Evolutionary conservation across 2,888 invertebrate genomes (phyloP).

Genomic region (Sturmia bella): DNA sequence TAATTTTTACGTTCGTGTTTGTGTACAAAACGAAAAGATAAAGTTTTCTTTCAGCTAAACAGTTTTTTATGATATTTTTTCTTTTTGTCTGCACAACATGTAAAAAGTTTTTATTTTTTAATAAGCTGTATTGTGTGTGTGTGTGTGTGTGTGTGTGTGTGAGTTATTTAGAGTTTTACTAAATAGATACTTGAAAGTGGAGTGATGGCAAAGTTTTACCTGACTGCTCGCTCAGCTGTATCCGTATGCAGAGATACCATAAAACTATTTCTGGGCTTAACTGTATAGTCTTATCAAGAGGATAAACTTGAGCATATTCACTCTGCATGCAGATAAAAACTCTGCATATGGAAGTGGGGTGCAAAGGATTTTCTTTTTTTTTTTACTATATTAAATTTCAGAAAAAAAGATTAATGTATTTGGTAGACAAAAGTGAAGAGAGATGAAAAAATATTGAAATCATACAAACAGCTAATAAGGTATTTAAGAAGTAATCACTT

Average conservation of each 20-base stretch:
- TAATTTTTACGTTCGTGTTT: slow-evolving; percentile 20
- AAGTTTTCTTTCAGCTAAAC: slow-evolving; percentile 33
- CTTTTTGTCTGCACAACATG: slow-evolving; percentile 20
- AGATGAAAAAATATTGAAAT: background rate
- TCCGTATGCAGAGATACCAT: slow-evolving; percentile 53
- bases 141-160: slow-evolving; percentile 36
- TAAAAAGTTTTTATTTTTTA: slow-evolving; percentile 55
- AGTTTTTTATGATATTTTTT: background rate
- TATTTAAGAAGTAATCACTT: slow-evolving; percentile 36
- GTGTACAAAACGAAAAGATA: slow-evolving; percentile 48
- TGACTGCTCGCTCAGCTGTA: slow-evolving; percentile 8
- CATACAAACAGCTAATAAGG: slow-evolving; percentile 29
- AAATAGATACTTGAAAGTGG: slow-evolving; percentile 27
- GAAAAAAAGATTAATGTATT: background rate
- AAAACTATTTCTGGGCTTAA: slow-evolving; percentile 60
- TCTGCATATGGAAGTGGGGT: background rate
- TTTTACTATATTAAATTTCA: background rate
- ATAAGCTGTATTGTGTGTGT: slow-evolving; percentile 49
- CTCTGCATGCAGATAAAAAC: slow-evolving; percentile 21
- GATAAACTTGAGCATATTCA: slow-evolving; percentile 52
- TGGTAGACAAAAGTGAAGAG: background rate
- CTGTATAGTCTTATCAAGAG: slow-evolving; percentile 57
- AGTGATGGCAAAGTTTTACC: slow-evolving; percentile 28
- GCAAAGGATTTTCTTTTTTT: background rate
- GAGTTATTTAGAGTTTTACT: slow-evolving; percentile 51